A percentile compares a stretch with the other conserved stretches of the same genome.
Conservation (phyloP, 2,113 vertebrate species). For the Crotalus viridis region DNA sequence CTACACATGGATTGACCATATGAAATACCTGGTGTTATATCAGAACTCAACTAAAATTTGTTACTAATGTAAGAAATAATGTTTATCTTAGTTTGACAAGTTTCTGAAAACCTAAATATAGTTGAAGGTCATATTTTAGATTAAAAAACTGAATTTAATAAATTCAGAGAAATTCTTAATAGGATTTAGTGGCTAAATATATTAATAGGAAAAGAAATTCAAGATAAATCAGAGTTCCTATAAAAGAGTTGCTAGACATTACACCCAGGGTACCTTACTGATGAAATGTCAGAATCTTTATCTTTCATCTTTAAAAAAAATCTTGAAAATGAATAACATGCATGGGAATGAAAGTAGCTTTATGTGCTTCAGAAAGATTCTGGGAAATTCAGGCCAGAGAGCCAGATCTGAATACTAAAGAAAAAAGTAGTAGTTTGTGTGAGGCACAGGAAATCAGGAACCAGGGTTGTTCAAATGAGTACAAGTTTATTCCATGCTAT, state of each 20-base stretch:
- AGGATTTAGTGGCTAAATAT: not conserved
- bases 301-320: not conserved
- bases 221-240: not conserved
- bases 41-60: not conserved
- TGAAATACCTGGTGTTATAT: not conserved
- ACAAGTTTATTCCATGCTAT: not conserved
- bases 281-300: not conserved
- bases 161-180: not conserved
- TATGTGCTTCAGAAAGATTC: not conserved
- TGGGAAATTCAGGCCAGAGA: not conserved
- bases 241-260: not conserved
- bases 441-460: not conserved
- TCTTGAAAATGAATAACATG: not conserved
- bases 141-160: not conserved
- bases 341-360: not conserved
- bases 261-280: not conserved
- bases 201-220: not conserved
- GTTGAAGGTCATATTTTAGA: not conserved
- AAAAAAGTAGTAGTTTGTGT: not conserved
- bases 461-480: not conserved
- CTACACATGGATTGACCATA: not conserved
- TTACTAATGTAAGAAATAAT: not conserved
- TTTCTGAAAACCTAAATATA: not conserved
- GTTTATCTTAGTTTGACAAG: not conserved
- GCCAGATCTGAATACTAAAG: not conserved